A percentile compares a stretch with the other conserved stretches of the same genome.
Evolutionary conservation across 2,888 invertebrate genomes (phyloP).

Genomic region (Oligia latruncula): DNA sequence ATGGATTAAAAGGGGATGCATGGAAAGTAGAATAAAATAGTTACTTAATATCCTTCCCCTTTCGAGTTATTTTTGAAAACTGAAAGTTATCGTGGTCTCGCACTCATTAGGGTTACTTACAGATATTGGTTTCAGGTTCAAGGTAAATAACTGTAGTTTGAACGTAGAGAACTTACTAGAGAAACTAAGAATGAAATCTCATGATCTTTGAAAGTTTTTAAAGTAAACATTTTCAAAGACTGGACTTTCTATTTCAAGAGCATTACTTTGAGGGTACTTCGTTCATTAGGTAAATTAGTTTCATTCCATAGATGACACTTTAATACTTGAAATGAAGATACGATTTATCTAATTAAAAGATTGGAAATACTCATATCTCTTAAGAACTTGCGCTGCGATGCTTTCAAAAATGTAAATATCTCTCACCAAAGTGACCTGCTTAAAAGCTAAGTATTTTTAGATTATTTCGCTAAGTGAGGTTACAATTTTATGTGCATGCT

Average conservation of each 20-base stretch:
- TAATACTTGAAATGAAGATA: conserved; percentile 12
- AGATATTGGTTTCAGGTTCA: not conserved
- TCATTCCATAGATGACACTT: conserved; percentile 10
- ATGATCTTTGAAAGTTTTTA: conserved; percentile 31
- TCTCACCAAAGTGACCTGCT: not conserved
- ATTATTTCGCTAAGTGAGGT: not conserved
- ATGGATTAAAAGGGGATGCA: no score
- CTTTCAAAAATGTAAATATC: conserved; percentile 6
- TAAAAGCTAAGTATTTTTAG: not conserved
- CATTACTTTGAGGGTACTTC: conserved; percentile 5
- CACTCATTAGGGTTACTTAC: not conserved
- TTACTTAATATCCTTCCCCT: not conserved
- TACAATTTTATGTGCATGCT: not conserved
- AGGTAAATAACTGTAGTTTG: not conserved
- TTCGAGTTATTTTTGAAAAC: not conserved
- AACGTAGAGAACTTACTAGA: not conserved
- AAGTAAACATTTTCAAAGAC: conserved; percentile 17
- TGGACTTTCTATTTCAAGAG: conserved; percentile 7
- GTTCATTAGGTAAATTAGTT: conserved; percentile 20
- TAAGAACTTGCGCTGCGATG: not conserved
- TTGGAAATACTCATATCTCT: not conserved
- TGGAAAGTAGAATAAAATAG: no score
- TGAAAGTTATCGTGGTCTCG: not conserved
- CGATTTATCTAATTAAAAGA: conserved; percentile 21
- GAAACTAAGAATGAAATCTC: conserved; percentile 8